Base-by-base conservation (phyloP, 2,888 invertebrate species). In the Sinopyrophorus schimmeli region DNA sequence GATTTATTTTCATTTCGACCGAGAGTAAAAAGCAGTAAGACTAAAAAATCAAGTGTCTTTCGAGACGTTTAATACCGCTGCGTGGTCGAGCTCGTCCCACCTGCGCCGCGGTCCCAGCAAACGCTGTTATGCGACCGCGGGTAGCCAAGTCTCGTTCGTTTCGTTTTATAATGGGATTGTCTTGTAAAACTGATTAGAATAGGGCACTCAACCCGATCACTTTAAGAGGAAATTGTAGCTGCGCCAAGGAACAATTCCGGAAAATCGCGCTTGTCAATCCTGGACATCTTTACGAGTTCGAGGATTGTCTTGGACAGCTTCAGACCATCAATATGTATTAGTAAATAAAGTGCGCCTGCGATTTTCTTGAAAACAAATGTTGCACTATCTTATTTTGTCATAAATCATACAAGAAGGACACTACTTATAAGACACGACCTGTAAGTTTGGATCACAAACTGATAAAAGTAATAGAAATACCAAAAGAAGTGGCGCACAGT, bases 1-100 rank as follows among this genome's bases (percentile, higher is more conserved):
- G 74, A 76, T 76, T 76, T 76, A 76, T 76, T 76, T 76, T 76
- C 76, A 76, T 76, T 76, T 70, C 61, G 65, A 59, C 50, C 52
- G 56, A 57, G 54, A 53, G 61, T 53, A 56, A 57, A 60, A 60
- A 60, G 58, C 56, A 42, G 55, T 47, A 58, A 55, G 58, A 58
- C 58, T 51, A 62, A 62, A 58, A 58, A 61, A 60, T 60, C 57
- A 58, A 61, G 61, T 56, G 60, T 62, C 61, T 62, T 64, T 59
- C 54, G 58, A 51, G 59, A 47, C 57, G 28, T 43, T 55, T 61
- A 61, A 60, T 59, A 58, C 58, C 50, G 40, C 35, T 42, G 53
- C 49, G 39, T 35, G 52, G 47, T 23, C 48, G 39, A 31, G 27
- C 27, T 30, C 27, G 21, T 47, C 47, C 46, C 39, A 24, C 21